These are phyloP conservation scores for Todiramphus chloris DNA, from an alignment of 2,113 vertebrate genomes.

Conservation along the genomic window DNA sequence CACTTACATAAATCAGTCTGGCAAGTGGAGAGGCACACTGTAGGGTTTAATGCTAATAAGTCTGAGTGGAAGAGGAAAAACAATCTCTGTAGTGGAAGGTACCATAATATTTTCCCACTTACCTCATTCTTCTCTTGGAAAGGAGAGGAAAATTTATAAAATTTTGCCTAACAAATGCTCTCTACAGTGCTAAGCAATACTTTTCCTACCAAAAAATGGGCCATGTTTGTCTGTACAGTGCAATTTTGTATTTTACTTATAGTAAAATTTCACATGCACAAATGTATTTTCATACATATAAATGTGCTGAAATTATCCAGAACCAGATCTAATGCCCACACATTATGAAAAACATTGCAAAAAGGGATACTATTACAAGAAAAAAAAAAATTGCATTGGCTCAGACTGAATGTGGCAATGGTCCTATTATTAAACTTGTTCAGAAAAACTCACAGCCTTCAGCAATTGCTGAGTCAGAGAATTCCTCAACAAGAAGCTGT, in stretches of 20 bases:
- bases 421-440: not conserved
- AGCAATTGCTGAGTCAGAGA: not conserved
- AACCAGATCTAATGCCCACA: not conserved
- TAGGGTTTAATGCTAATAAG: not conserved
- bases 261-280: not conserved
- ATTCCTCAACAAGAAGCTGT: not conserved
- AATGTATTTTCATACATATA: not conserved
- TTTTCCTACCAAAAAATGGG: not conserved
- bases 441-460: not conserved
- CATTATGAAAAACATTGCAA: not conserved
- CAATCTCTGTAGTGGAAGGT: not conserved
- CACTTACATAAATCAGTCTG: not conserved
- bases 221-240: fast-evolving
- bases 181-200: not conserved
- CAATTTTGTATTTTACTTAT: not conserved
- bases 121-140: not conserved
- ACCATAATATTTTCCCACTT: not conserved
- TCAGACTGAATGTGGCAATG: not conserved
- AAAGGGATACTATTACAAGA: not conserved
- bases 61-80: not conserved
- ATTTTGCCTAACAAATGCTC: not conserved
- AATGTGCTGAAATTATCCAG: not conserved
- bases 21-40: not conserved
- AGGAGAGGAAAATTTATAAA: not conserved
- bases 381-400: not conserved